A percentile compares a stretch with the other conserved stretches of the same genome.
These are phyloP conservation scores for Meriones unguiculatus DNA, from an alignment of 2,113 vertebrate species.

Conservation along the genomic window DNA sequence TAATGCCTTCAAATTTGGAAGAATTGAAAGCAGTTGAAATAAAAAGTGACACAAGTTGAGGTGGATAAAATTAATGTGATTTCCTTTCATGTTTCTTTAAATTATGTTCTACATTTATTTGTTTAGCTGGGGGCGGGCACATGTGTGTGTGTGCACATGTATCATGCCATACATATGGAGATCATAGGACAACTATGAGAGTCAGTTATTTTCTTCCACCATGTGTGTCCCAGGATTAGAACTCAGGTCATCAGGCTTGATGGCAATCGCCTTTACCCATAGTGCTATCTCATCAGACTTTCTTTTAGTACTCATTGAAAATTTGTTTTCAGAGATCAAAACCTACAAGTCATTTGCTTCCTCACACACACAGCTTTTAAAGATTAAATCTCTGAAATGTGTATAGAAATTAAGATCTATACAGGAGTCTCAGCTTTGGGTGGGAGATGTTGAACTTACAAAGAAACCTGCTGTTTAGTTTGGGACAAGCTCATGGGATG, in stretches of 20 bases:
- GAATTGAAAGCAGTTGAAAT: conserved; percentile 3
- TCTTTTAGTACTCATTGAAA: background rate
- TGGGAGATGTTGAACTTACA: background rate
- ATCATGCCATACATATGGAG: background rate
- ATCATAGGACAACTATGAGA: background rate
- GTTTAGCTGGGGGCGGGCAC: too few relatives aligned
- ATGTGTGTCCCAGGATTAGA: background rate
- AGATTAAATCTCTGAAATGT: background rate
- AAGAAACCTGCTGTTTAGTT: background rate
- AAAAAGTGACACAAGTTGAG: background rate
- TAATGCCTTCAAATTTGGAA: conserved; percentile 21
- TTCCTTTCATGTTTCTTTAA: background rate
- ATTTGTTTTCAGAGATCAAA: background rate
- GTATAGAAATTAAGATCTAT: background rate
- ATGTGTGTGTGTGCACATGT: background rate
- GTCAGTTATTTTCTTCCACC: background rate
- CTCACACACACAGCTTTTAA: background rate
- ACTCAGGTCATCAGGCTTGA: background rate
- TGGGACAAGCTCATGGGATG: background rate
- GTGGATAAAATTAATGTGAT: background rate
- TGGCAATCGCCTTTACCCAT: background rate
- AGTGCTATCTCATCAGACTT: background rate
- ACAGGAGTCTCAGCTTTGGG: background rate
- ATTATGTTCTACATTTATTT: background rate
- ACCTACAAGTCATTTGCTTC: background rate